Percentiles rank a stretch among this genome's conserved stretches.
These are phyloP conservation scores for Drosophila neotestacea DNA, from an alignment of 2,888 invertebrate species.

Conservation along the genomic window DNA sequence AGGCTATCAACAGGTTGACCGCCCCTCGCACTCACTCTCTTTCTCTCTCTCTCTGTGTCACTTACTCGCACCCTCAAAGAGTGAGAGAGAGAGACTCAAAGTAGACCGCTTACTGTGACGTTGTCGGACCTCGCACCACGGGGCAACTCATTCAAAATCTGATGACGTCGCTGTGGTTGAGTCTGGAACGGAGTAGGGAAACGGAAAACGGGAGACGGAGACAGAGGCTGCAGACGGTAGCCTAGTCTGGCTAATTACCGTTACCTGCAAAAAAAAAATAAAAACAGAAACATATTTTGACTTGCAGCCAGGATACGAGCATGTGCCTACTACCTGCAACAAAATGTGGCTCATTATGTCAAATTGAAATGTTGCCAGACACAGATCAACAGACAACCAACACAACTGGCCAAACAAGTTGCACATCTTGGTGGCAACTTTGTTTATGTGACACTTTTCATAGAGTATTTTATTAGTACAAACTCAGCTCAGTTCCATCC, in stretches of 20 bases:
- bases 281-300: constrained; percentile 53
- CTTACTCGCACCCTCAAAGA: neutral
- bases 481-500: neutral
- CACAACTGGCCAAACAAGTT: constrained; percentile 62
- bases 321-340: constrained; percentile 35
- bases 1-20: constrained; percentile 72
- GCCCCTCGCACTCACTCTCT: constrained; percentile 39
- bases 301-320: constrained; percentile 50
- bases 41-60: neutral
- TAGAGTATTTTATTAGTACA: neutral
- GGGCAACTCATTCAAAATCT: constrained; percentile 75
- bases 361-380: constrained; percentile 69
- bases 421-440: constrained; percentile 34
- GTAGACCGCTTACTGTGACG: constrained; percentile 51
- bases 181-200: constrained; percentile 3
- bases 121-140: constrained; percentile 58
- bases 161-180: constrained; percentile 34
- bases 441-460: constrained; percentile 17
- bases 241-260: constrained; percentile 73
- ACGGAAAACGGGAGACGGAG: neutral
- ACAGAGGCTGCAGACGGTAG: constrained; percentile 62
- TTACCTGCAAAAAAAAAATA: constrained; percentile 50
- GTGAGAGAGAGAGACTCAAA: neutral
- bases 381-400: constrained; percentile 15
- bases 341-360: constrained; percentile 67